Evolutionary conservation across 2,797 vertebrate genomes (phyloP), one percentile per base, ranked within the genome.

Genomic region (Brachymystax lenok): DNA sequence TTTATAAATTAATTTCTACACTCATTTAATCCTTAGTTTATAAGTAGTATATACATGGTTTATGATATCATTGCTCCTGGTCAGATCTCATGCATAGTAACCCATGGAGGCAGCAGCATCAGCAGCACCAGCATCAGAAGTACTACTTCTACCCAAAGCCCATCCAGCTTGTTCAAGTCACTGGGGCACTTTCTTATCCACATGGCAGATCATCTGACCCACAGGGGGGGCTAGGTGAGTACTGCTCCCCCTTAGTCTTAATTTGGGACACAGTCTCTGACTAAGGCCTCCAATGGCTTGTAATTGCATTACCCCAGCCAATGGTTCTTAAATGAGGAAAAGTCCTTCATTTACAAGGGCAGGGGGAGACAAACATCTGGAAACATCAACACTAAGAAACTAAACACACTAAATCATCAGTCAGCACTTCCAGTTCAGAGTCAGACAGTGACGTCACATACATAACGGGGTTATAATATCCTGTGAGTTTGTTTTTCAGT

Each of bases 151-250:
- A 24, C 73, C 74, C 64, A 82, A 79, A 87, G 59, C 77, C 30
- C 30, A 68, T 5, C 84, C 87, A 90, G 87, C 86, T 86, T 84
- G 84, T 88, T 90, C 78, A 74, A 73, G 78, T 90, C 85, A 87
- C 76, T 61, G 56, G 78, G 35, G 71, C 77, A 77, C 80, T 17
- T 66, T 85, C 77, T 85, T 83, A 87, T 90, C 84, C 78, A 70
- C 81, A 74, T 84, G 75, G 24, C 51, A 67, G 78, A 83, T 79
- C 79, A 85, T 71, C 77, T 66, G 8, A 79, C 61, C 69, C 66
- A 63, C 16, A 64, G 75, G 56, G 12, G 64, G 17, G 52, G 24
- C 27, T 33, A 56, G 51, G 51, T 30, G 24, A 52, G 24, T 8
- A 17, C 51, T 16, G 27, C 17, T 19, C 19, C 4, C 70, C 17